Percentiles rank a stretch among this genome's conserved stretches.
These are phyloP conservation scores for Sprattus sprattus DNA, from an alignment of 2,113 vertebrate species.

Conservation along the genomic window DNA sequence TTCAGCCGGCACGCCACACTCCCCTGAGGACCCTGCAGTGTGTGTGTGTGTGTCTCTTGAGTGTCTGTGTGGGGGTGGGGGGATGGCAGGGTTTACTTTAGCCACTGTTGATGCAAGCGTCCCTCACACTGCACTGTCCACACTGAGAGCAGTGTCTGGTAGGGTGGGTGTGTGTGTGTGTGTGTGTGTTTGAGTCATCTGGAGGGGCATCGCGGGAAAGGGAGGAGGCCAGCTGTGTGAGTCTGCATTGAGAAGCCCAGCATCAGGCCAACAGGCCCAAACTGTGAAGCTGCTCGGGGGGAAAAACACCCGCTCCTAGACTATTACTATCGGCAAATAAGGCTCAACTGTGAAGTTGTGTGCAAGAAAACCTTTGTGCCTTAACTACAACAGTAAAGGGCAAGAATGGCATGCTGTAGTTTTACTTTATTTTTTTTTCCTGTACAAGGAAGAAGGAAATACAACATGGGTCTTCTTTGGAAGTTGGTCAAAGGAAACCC, in stretches of 20 bases:
- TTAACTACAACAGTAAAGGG: too few relatives aligned
- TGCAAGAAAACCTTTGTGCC: too few relatives aligned
- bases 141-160: neutral
- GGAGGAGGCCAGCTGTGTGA: neutral
- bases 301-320: too few relatives aligned
- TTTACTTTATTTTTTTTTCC: too few relatives aligned
- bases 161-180: constrained; percentile 1
- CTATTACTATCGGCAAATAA: too few relatives aligned
- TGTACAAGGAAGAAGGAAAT: too few relatives aligned
- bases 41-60: constrained; percentile 23
- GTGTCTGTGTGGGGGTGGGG: neutral
- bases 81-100: neutral
- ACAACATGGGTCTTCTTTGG: neutral
- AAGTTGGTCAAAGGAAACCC: neutral
- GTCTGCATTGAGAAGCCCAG: neutral
- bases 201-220: neutral
- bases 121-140: neutral
- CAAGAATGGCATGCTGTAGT: too few relatives aligned
- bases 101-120: neutral
- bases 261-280: neutral
- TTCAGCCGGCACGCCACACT: neutral
- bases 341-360: too few relatives aligned
- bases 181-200: neutral
- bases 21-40: constrained; percentile 25
- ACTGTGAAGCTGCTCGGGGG: too few relatives aligned